These are phyloP conservation scores for Nymphalis urticae DNA, from an alignment of 2,888 invertebrate genomes.

Conservation along the genomic window DNA sequence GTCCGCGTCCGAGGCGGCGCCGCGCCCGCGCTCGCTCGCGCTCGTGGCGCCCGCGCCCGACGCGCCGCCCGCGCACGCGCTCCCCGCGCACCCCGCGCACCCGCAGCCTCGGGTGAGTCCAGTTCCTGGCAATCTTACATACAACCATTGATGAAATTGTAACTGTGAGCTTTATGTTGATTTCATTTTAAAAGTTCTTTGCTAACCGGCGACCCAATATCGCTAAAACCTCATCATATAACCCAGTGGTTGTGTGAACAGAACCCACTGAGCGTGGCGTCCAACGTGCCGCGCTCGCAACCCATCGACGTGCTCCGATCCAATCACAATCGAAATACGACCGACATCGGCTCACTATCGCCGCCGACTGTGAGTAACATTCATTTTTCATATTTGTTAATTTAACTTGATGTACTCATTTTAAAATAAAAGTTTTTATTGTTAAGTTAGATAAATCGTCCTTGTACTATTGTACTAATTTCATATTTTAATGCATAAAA, in stretches of 20 bases:
- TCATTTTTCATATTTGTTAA: constrained; percentile 12
- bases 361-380: constrained; percentile 89
- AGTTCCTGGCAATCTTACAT: background rate
- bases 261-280: constrained; percentile 60
- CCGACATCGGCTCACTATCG: constrained; percentile 94
- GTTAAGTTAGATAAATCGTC: too few species aligned
- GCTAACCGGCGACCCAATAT: background rate
- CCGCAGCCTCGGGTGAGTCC: constrained; percentile 27
- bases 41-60: constrained; percentile 47
- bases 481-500: too few species aligned
- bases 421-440: background rate
- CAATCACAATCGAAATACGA: constrained; percentile 86
- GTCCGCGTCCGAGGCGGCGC: constrained; percentile 67
- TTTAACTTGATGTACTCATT: background rate
- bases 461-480: too few species aligned
- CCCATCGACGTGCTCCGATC: constrained; percentile 92
- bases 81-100: constrained; percentile 21
- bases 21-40: constrained; percentile 69
- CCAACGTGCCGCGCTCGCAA: constrained; percentile 88
- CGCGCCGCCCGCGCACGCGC: constrained; percentile 35
- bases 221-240: constrained; percentile 17
- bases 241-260: constrained; percentile 41
- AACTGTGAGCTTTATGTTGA: background rate
- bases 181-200: background rate
- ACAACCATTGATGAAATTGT: background rate